Base-by-base conservation (phyloP, 2,797 vertebrate genomes). In the Zenarchopterus dispar region DNA sequence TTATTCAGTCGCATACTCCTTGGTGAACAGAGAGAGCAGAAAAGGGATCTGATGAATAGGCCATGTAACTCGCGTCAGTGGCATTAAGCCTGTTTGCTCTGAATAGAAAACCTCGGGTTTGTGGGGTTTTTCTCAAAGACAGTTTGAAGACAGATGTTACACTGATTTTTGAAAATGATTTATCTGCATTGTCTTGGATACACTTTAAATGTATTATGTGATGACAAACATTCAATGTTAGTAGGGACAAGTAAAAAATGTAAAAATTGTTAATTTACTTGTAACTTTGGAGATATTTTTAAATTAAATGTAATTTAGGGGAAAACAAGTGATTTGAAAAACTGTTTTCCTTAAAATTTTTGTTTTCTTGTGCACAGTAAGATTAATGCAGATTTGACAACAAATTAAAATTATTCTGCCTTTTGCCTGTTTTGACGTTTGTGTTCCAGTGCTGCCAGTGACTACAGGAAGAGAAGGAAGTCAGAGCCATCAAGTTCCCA, bases 391-490 rank as follows among this genome's bases (percentile, higher is more conserved):
- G 60, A 18, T 44, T 36, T 19, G 41, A 26, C 19, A 10, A 26
- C 18, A 51, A 18, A 5, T 11, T 33, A 18, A 26, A 66, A 44
- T 58, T 0, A 43, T 3, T 54, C 4, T 17, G 0, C 13, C 17
- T n/a, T 31, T 45, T 59, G 39, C 31, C 61, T 33, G 46, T 19
- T 26, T 33, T 52, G 6, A 57, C 70, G 57, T 65, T 46, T 78
- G 18, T 55, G 31, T 67, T 78, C 23, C 67, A 95, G 96, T 70
- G 92, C 92, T 33, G 91, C 95, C n/a, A 94, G 96, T 17, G 98
- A 99, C 92, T 98, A 96, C 84, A 94, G 97, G 59, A 99, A 99
- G 75, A 92, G 98, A 62, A 93, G 98, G 94, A 98, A 97, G 95
- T 99, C 97, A 0, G 98, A 99, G 86, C 98, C 98, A 1, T 89